These are phyloP conservation scores for Oceanodroma tethys DNA, from an alignment of 2,113 vertebrate species.

Conservation along the genomic window DNA sequence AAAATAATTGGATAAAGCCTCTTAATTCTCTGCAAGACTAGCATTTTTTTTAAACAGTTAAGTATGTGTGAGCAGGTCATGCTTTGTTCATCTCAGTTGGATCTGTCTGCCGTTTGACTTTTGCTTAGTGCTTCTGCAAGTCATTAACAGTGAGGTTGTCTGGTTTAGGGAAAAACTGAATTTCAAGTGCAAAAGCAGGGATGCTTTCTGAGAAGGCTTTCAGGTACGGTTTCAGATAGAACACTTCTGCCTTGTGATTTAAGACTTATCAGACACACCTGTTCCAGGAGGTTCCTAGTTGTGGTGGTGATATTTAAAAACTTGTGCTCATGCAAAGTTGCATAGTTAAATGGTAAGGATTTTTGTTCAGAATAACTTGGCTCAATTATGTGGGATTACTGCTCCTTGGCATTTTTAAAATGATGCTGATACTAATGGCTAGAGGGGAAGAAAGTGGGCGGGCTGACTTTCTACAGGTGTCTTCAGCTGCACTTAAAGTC, in stretches of 20 bases:
- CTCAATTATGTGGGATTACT: not conserved
- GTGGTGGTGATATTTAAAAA: not conserved
- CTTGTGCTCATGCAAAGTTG: fast-evolving
- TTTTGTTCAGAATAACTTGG: not conserved
- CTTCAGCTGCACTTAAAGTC: not conserved
- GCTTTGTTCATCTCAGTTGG: not conserved
- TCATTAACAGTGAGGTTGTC: not conserved
- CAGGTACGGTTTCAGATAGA: not conserved
- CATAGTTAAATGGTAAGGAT: not conserved
- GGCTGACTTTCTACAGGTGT: not conserved
- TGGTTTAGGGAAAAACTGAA: not conserved
- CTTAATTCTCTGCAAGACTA: not conserved
- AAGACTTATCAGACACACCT: not conserved
- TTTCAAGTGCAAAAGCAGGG: not conserved
- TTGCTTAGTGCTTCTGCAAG: not conserved
- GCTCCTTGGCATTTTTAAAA: not conserved
- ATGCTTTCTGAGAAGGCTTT: not conserved
- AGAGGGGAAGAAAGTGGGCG: not conserved
- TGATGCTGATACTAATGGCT: not conserved
- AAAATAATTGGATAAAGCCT: not conserved
- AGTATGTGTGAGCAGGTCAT: not conserved
- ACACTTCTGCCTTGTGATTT: not conserved
- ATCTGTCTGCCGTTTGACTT: not conserved
- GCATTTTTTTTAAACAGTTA: not conserved
- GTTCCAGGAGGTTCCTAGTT: not conserved